A percentile compares a stretch with the other conserved stretches of the same genome.
Conservation (phyloP, 2,113 vertebrate species). For the Spheniscus mendiculus region DNA sequence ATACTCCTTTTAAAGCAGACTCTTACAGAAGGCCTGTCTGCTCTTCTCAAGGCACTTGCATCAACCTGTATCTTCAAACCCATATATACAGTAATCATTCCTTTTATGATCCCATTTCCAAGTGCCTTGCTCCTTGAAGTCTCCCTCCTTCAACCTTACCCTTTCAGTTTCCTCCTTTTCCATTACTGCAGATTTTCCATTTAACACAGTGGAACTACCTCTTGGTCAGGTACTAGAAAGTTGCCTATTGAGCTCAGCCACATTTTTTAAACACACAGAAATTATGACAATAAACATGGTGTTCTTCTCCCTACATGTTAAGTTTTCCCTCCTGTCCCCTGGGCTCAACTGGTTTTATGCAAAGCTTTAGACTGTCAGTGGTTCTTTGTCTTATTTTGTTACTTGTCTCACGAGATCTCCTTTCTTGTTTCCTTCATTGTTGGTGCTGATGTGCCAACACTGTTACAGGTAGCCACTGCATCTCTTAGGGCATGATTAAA, state of each 20-base stretch:
- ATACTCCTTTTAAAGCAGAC: background rate
- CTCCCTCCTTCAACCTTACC: background rate
- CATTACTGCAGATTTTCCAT: background rate
- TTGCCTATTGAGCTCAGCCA: background rate
- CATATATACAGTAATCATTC: accelerated
- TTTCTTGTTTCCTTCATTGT: background rate
- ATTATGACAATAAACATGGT: background rate
- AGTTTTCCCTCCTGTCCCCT: background rate
- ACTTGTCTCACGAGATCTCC: background rate
- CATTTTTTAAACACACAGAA: background rate
- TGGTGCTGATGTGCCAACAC: background rate
- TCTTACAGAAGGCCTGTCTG: background rate
- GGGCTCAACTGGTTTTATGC: background rate
- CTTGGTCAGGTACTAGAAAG: too few species aligned
- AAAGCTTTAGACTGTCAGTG: background rate
- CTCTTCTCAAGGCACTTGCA: background rate
- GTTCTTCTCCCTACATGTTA: background rate
- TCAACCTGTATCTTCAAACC: background rate
- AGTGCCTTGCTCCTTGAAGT: background rate
- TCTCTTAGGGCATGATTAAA: background rate
- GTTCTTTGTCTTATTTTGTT: background rate
- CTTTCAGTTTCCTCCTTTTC: background rate
- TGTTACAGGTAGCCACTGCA: background rate
- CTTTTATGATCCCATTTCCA: background rate
- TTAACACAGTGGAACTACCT: background rate